phyloP scores from a whole-genome alignment of 2,888 invertebrate genomes.

The Meteorus colon region DNA sequence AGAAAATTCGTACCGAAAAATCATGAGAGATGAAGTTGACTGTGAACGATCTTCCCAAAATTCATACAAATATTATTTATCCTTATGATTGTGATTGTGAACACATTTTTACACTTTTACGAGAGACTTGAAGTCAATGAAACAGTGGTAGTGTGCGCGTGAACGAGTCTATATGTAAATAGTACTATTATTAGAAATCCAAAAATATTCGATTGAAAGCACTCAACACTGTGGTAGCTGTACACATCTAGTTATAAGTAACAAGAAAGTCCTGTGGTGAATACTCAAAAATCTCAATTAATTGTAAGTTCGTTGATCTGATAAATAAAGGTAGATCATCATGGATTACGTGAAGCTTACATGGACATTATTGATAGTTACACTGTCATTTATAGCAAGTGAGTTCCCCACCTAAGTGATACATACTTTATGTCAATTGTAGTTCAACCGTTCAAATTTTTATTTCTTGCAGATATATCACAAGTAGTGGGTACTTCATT shows the following conservation, averaged over 20 bases:
- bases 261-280: too few species aligned
- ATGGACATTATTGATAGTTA: background rate
- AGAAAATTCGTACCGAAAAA: too few species aligned
- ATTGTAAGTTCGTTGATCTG: background rate
- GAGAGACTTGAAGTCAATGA: background rate
- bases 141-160: too few species aligned
- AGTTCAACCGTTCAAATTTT: background rate
- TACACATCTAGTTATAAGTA: too few species aligned
- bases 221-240: background rate
- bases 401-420: background rate
- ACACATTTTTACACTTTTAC: background rate
- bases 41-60: too few species aligned
- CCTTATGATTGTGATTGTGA: too few species aligned
- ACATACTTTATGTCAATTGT: background rate
- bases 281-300: background rate
- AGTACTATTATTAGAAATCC: background rate
- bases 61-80: too few species aligned
- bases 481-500: background rate
- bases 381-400: background rate
- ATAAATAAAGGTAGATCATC: background rate
- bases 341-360: background rate
- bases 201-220: background rate
- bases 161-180: background rate
- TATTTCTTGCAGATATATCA: background rate
- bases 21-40: too few species aligned